Conservation (phyloP, 2,797 vertebrate species). For the Dermochelys coriacea region DNA sequence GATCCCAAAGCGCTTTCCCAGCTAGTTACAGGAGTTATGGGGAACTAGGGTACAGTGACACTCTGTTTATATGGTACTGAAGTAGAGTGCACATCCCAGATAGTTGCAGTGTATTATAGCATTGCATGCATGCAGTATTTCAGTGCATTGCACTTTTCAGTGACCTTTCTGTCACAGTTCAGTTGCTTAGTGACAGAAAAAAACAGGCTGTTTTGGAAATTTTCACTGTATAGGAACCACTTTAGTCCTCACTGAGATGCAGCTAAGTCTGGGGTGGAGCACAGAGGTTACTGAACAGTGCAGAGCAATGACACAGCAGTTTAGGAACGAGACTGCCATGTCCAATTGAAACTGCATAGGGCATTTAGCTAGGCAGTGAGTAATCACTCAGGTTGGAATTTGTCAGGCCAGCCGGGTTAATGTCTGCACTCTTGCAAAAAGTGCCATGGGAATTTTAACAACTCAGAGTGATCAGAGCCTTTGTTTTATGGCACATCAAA, state of each 20-base stretch:
- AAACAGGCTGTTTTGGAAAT: conserved; percentile 41
- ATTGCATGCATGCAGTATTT: not conserved
- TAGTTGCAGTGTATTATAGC: not conserved
- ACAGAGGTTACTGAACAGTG: conserved; percentile 61
- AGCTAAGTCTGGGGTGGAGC: conserved; percentile 45
- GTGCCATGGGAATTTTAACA: conserved; percentile 77
- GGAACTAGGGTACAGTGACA: not conserved
- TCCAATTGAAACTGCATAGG: conserved; percentile 69
- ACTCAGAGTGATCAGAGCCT: conserved; percentile 68
- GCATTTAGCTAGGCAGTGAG: conserved; percentile 72
- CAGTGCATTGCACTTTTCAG: conserved; percentile 8
- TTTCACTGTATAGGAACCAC: conserved; percentile 22
- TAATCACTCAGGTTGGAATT: conserved; percentile 76
- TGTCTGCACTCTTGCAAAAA: conserved; percentile 73
- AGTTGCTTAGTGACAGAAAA: conserved; percentile 34
- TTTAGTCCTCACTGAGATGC: conserved; percentile 31
- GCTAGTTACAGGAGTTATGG: conserved; percentile 11
- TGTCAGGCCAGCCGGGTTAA: conserved; percentile 76
- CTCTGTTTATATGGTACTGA: not conserved
- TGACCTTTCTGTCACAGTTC: conserved; percentile 26
- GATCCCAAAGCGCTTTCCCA: not conserved
- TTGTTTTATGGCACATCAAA: conserved; percentile 68
- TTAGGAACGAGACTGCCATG: conserved; percentile 55
- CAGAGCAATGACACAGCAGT: conserved; percentile 70
- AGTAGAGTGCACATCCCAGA: not conserved